phyloP scores from a whole-genome alignment of 2,888 invertebrate genomes.

The Linnaemya vulpina region DNA sequence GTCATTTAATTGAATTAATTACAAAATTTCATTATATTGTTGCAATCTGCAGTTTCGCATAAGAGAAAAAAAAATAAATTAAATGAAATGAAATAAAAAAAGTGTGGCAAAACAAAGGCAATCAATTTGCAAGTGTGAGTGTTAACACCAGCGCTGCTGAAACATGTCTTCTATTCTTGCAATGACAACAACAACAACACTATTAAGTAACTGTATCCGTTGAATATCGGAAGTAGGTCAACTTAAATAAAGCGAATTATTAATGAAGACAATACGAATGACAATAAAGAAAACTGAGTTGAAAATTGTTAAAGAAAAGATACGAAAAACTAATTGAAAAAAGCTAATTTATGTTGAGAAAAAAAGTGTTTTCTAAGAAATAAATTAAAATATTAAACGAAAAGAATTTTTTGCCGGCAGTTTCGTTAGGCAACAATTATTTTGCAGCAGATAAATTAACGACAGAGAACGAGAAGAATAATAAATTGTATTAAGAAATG shows the following conservation, averaged over 20 bases:
- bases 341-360: conserved; percentile 35
- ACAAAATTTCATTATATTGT: conserved; percentile 54
- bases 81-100: background rate
- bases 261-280: conserved; percentile 60
- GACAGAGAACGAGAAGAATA: background rate
- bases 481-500: background rate
- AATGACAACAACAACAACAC: conserved; percentile 4
- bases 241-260: conserved; percentile 61
- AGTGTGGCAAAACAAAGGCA: conserved; percentile 10
- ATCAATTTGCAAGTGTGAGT: conserved; percentile 1
- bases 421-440: background rate
- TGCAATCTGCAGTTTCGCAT: conserved; percentile 17
- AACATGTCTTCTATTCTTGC: background rate
- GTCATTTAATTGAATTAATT: conserved; percentile 67
- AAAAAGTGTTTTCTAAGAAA: conserved; percentile 30
- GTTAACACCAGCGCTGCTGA: background rate
- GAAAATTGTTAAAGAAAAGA: conserved; percentile 13
- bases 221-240: conserved; percentile 63
- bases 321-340: conserved; percentile 16
- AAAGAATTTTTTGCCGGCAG: background rate
- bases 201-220: conserved; percentile 19
- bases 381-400: conserved; percentile 41
- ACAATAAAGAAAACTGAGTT: conserved; percentile 38
- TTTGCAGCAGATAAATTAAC: background rate
- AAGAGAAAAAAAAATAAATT: background rate